Conservation (phyloP, 2,797 vertebrate species). For the Echiichthys vipera region DNA sequence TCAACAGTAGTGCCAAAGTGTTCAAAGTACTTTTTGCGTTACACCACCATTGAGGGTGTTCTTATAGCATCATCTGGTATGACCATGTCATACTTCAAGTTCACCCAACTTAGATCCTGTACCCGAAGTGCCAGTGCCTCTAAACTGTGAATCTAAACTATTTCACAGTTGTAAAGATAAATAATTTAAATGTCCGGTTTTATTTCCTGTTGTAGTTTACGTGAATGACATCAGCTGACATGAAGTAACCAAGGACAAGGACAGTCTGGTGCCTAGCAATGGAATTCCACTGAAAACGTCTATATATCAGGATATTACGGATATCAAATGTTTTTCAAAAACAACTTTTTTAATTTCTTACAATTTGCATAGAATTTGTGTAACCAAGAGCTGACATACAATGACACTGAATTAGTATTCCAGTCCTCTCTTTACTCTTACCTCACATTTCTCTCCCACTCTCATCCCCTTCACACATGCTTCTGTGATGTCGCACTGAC, state of each 20-base stretch:
- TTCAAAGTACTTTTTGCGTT: too few relatives aligned
- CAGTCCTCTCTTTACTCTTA: constrained; percentile 51
- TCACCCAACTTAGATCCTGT: not conserved
- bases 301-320: not conserved
- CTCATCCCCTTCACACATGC: constrained; percentile 90
- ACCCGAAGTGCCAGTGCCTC: not conserved
- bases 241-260: too few relatives aligned
- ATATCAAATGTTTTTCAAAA: not conserved
- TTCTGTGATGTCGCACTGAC: constrained; percentile 87
- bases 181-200: too few relatives aligned
- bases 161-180: too few relatives aligned
- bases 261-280: too few relatives aligned
- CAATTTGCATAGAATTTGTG: not conserved
- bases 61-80: not conserved
- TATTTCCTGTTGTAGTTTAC: too few relatives aligned
- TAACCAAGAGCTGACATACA: not conserved
- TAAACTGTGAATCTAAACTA: too few relatives aligned
- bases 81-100: not conserved
- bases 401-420: not conserved
- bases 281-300: too few relatives aligned
- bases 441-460: constrained; percentile 86
- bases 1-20: not conserved
- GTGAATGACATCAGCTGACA: too few relatives aligned
- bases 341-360: not conserved
- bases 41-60: too few relatives aligned